Evolutionary conservation across 2,888 invertebrate species (phyloP), one percentile per base, ranked within the genome.

Genomic region (Dioctria rufipes): DNA sequence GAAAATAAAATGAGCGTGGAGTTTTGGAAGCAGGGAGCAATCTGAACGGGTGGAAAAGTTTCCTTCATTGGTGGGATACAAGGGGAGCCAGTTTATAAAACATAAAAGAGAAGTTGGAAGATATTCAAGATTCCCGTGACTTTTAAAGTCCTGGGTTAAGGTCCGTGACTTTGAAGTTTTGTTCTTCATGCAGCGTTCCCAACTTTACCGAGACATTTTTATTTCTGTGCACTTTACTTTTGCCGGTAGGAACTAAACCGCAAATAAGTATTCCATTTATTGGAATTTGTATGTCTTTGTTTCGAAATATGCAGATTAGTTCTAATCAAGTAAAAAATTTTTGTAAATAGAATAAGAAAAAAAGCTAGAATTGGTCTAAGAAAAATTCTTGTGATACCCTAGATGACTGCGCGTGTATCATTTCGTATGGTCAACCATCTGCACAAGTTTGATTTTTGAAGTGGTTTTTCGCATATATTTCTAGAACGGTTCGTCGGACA

Each of bases 51-150:
- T 75, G 77, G 63, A 77, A 77, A 63, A 77, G 63, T 63, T 77
- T 77, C 49, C 77, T 49, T 63, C 73, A 75, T 75, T 60, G 8
- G 60, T 13, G 40, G 11, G 49, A 49, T 63, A 63, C 69, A 37
- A 42, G 43, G 40, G 58, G 46, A 40, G 58, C 37, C 69, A 25
- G n/a, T 75, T 75, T 75, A 75, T 40, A 75, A 75, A 4, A 54
- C 60, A 71, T 39, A 54, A 13, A 54, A 54, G 54, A 65, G 37
- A 43, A 43, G 58, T 75, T 60, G 13, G 42, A 39, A 42, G 73
- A 75, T 75, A 75, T 75, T 75, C 73, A 60, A 60, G 73, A 58
- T 75, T 75, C 43, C 69, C 69, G 42, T 75, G 73, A 75, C 73
- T 75, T 75, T 75, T 60, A 75, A 75, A 75, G 73, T 75, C 60